Base-by-base conservation (phyloP, 2,113 vertebrate genomes). In the Pseudolaguvia tuberculata region DNA sequence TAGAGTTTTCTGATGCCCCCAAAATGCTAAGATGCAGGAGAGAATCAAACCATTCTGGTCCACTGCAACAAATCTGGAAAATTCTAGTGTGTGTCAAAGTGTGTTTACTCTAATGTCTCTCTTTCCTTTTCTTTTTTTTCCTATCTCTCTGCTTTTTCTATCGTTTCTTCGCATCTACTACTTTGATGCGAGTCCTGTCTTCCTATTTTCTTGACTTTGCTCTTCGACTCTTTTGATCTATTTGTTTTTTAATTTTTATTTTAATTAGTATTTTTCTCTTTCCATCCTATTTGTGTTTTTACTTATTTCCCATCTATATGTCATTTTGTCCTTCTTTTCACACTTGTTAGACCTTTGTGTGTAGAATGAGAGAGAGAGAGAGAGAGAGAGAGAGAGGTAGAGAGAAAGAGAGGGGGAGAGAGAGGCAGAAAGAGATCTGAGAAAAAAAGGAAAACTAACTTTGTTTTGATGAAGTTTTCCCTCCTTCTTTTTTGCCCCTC, bases 391-490 rank as follows among this genome's bases (percentile, higher is more conserved):
- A n/a, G n/a, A n/a, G n/a, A n/a, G n/a, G n/a, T n/a, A 42, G 61
- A 42, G 61, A 21, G 61, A 21, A 35, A 15, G 35, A 23, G 61
- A 8, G 50, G 5, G 50, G 5, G 50, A 18, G 50, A 5, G 50
- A 18, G 50, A 18, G 50, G 5, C 1, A 18, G 35, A 45, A 12
- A 65, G 47, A 15, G 45, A 39, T 10, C 42, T 17, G 62, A 27
- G 55, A 48, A 42, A 25, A 51, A 52, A 79, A 85, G 79, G 81
- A 80, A 81, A 78, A 83, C 78, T 35, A 84, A 77, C 62, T 69
- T 77, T 71, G 80, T 77, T 80, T 77, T 80, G 74, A 56, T 74
- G 78, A 79, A 78, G 70, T 78, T 79, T 80, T 79, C 80, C 78
- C 68, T 79, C 80, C 68, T 71, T 59, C 70, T 62, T 63, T 70